These are phyloP conservation scores for Platygyra sinensis DNA, from an alignment of 64 coral and sea anemone species.

Conservation along the genomic window DNA sequence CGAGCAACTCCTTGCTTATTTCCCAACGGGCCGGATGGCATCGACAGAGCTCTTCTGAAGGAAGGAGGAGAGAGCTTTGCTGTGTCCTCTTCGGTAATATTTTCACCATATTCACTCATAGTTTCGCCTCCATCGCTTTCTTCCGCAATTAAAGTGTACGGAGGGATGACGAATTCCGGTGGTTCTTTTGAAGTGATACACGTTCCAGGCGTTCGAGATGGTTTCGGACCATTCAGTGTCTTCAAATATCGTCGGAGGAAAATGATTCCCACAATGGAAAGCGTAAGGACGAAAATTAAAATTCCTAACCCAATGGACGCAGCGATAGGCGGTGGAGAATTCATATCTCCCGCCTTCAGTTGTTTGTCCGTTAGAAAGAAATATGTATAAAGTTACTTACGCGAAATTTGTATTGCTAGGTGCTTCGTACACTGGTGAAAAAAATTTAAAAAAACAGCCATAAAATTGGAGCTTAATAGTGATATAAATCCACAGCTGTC, in stretches of 20 bases:
- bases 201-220: not conserved
- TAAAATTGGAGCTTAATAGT: not conserved
- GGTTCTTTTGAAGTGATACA: constrained; percentile 65
- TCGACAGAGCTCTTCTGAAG: constrained; percentile 15
- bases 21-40: constrained; percentile 13
- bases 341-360: constrained; percentile 32
- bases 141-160: constrained; percentile 48
- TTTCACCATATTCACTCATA: constrained; percentile 29
- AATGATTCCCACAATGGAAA: constrained; percentile 30
- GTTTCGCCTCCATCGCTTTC: constrained; percentile 57
- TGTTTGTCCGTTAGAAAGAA: constrained; percentile 8
- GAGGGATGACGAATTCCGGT: constrained; percentile 81
- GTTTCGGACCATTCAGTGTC: not conserved
- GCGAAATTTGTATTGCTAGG: not conserved
- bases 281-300: constrained; percentile 31
- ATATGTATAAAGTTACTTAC: not conserved
- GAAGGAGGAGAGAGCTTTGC: constrained; percentile 6
- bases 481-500: too few species aligned
- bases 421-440: not conserved
- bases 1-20: not conserved
- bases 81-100: not conserved
- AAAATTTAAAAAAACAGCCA: not conserved
- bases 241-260: constrained; percentile 10
- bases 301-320: constrained; percentile 20
- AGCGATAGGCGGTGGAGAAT: not conserved